Conservation (phyloP, 2,888 invertebrate genomes). For the Tholera decimalis region DNA sequence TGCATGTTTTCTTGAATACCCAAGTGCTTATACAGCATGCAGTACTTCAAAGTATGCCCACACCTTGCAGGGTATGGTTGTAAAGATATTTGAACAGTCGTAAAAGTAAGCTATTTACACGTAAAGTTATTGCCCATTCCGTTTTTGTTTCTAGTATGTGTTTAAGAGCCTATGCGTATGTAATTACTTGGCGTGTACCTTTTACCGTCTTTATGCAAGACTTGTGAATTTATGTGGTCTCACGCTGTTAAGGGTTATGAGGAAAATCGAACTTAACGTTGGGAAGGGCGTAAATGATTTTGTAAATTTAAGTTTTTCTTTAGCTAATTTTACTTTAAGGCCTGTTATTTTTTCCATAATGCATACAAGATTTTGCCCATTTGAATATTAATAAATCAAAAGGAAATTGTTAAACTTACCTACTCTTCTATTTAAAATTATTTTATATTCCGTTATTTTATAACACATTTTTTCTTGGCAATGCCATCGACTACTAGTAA, state of each 20-base stretch:
- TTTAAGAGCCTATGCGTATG: conserved; percentile 62
- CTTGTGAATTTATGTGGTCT: conserved; percentile 43
- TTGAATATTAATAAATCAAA: too few species aligned
- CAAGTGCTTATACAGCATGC: conserved; percentile 27
- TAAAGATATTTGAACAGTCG: conserved; percentile 60
- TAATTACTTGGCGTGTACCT: conserved; percentile 60
- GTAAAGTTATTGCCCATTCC: conserved; percentile 64
- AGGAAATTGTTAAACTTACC: too few species aligned
- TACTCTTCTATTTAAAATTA: conserved; percentile 40
- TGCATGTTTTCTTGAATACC: conserved; percentile 34
- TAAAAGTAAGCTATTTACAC: conserved; percentile 64
- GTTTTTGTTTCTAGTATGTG: conserved; percentile 73
- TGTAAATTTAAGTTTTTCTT: not conserved
- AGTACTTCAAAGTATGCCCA: conserved; percentile 33
- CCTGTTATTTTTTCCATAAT: too few species aligned
- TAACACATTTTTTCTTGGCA: conserved; percentile 65
- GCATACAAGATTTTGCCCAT: too few species aligned
- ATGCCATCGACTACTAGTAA: conserved; percentile 38
- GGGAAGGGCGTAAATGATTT: conserved; percentile 3
- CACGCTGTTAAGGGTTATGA: conserved; percentile 5
- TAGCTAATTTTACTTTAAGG: too few species aligned
- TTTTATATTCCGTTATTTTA: conserved; percentile 42
- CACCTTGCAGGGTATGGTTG: conserved; percentile 42
- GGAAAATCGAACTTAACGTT: conserved; percentile 4
- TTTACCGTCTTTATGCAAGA: conserved; percentile 48